Evolutionary conservation across 2,888 invertebrate species (phyloP), one percentile per base, ranked within the genome.

Genomic region (Standfussiana lucernea): DNA sequence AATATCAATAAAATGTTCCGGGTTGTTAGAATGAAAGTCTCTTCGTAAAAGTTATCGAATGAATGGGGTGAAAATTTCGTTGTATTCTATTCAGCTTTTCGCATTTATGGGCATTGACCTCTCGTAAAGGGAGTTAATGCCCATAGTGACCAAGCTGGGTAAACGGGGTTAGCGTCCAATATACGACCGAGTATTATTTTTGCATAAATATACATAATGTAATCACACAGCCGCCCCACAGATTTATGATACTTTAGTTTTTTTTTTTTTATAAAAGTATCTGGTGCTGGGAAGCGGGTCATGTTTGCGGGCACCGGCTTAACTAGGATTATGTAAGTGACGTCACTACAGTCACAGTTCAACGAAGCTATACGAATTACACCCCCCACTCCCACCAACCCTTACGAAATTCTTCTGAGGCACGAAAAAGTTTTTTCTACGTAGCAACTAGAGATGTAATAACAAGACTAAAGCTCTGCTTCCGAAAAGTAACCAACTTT

Each of bases 261-360:
- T 80, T 78, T 72, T 78, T 72, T 88, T 88, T 88, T 88, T 88
- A 80, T 83, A 66, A 77, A 88, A 66, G 79, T 84, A 81, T 64
- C 78, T 45, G 70, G 66, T 42, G 69, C 71, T 77, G 37, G 59
- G 67, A 76, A 67, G 72, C 84, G 76, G 87, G 79, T 82, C 76
- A 78, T 87, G 78, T 86, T 88, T 80, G 82, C 82, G 85, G 79
- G 78, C 37, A 82, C 75, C 70, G 80, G 83, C 85, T 87, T 80
- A 83, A 64, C 74, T 62, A n/a, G 79, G 81, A 83, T 87, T 87
- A 89, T 79, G 80, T 87, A 79, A 89, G 78, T 73, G 56, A 80
- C 77, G 65, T 73, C 77, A 67, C 79, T 74, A 85, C 78, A 68
- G 75, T 75, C 79, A 75, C 75, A 75, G 84, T 72, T 73, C 75